Conservation (phyloP, 35 echinoderm and acorn worm species). For the Amphiura filiformis region DNA sequence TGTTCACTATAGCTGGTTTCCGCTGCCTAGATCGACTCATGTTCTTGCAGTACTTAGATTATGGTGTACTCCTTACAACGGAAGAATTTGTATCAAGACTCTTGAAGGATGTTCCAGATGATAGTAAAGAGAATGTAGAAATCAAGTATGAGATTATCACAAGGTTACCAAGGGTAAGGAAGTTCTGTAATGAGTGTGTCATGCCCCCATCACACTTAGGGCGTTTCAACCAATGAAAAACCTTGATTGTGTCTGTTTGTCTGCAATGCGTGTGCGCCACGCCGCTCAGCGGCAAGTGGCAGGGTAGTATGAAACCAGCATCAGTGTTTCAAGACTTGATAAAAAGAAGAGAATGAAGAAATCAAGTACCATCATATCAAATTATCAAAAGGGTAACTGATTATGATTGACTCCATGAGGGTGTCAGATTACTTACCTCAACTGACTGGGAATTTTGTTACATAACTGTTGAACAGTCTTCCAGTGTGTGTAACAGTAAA, state of each 20-base stretch:
- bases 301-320: no score
- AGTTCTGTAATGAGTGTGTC: neutral
- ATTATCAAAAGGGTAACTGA: neutral
- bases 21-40: conserved; percentile 47
- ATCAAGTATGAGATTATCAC: conserved; percentile 51
- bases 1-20: conserved; percentile 38
- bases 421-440: no score
- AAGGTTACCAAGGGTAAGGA: conserved; percentile 43
- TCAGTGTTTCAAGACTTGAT: no score
- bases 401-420: no score
- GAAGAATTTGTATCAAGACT: conserved; percentile 41
- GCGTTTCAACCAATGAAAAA: neutral
- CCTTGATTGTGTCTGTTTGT: no score
- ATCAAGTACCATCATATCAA: neutral
- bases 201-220: neutral
- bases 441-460: no score
- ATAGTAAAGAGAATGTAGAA: conserved; percentile 27
- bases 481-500: no score
- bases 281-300: no score
- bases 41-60: conserved; percentile 59
- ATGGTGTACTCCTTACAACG: conserved; percentile 39
- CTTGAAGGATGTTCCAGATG: conserved; percentile 44
- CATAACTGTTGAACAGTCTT: no score
- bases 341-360: neutral
- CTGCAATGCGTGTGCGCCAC: no score